Evolutionary conservation across 2,113 vertebrate species (phyloP).

Genomic region (Zootoca vivipara): DNA sequence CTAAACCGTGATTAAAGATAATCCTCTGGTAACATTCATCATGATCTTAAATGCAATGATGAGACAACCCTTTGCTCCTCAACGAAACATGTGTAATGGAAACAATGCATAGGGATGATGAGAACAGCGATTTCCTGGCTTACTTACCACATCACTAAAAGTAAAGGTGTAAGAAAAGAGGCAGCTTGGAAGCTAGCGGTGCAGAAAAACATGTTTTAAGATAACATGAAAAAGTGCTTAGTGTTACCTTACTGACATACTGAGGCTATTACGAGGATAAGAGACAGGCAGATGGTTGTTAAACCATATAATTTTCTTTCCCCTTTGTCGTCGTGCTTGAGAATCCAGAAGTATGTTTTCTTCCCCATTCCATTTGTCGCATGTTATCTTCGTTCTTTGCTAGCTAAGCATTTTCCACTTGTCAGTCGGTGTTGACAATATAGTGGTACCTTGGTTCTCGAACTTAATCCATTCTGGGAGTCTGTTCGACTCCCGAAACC

Average conservation of each 20-base stretch:
- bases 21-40: slow-evolving; percentile 5
- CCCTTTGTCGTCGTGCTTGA: not conserved
- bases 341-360: not conserved
- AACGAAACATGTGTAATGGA: not conserved
- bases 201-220: slow-evolving; percentile 11
- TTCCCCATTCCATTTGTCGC: not conserved
- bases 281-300: not conserved
- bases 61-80: not conserved
- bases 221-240: not conserved
- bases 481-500: too few relatives aligned
- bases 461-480: too few relatives aligned
- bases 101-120: not conserved
- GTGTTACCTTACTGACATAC: not conserved
- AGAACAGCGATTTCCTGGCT: not conserved
- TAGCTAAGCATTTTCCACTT: not conserved
- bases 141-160: slow-evolving; percentile 1
- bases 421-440: too few relatives aligned
- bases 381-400: slow-evolving; percentile 15
- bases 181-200: not conserved
- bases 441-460: too few relatives aligned
- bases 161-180: not conserved
- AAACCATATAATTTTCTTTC: slow-evolving; percentile 2
- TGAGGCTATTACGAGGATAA: not conserved
- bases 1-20: slow-evolving; percentile 13
- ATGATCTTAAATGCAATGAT: not conserved